Base-by-base conservation (phyloP, 2,888 invertebrate genomes). In the Choreutis nemorana region DNA sequence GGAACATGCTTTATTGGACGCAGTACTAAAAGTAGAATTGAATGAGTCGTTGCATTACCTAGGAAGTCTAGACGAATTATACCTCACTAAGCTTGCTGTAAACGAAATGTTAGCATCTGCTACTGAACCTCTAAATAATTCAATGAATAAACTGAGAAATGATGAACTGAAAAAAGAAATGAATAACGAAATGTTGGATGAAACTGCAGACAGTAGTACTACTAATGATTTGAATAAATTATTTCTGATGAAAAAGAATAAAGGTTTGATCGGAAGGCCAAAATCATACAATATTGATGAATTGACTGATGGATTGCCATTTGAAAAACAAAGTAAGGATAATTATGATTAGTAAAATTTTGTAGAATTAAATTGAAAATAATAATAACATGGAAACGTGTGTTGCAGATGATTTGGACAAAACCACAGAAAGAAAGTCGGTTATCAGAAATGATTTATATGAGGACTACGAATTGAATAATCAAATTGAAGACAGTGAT, bases 251-350 rank as follows among this genome's bases (percentile, higher is more conserved):
- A 16, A 4, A 35, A 35, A 36, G 11, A 55, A 45, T 31, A 51
- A 43, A 23, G 48, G 36, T 31, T 34, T 55, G 2, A 41, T 73
- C 28, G 73, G 72, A 31, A 54, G 73, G 39, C 70, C 62, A 3
- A 70, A 61, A 43, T 36, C 66, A 3, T 72, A 72, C 26, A 52
- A 62, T 20, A 42, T 71, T 21, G 62, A 64, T 35, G 70, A 73
- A 7, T 35, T 71, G 24, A 54, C 45, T 30, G 32, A 42, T 33
- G n/a, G n/a, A n/a, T n/a, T n/a, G n/a, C n/a, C n/a, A n/a, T n/a
- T n/a, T 23, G 42, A 36, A 31, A 33, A 34, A 23, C 47, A 52
- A 41, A 53, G 72, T 72, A 67, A 66, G 71, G n/a, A n/a, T n/a
- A n/a, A n/a, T n/a, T n/a, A 63, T 32, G 13, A 31, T 31, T 8